These are phyloP conservation scores for Saccopteryx leptura DNA, from an alignment of 2,113 vertebrate species.

Conservation along the genomic window DNA sequence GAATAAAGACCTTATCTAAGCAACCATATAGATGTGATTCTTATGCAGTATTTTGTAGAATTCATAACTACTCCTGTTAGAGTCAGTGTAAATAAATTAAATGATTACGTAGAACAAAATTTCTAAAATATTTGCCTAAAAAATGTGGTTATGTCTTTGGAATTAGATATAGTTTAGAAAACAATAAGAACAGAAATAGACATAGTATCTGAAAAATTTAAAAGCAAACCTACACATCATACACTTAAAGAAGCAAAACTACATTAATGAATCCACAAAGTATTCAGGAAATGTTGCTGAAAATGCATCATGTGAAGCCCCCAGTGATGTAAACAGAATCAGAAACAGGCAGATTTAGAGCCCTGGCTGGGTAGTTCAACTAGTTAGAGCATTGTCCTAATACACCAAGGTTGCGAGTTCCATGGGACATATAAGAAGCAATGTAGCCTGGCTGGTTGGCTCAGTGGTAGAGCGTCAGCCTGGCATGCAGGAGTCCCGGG, in stretches of 20 bases:
- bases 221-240: not conserved
- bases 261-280: not conserved
- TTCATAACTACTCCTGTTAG: not conserved
- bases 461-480: too few species aligned
- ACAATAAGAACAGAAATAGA: not conserved
- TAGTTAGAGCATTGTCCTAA: too few species aligned
- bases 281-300: not conserved
- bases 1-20: constrained; percentile 67
- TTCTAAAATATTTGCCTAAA: not conserved
- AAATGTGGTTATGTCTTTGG: not conserved
- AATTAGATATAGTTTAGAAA: not conserved
- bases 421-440: too few species aligned
- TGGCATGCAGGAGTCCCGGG: too few species aligned
- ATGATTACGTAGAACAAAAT: not conserved
- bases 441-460: too few species aligned
- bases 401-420: too few species aligned
- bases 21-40: not conserved
- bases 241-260: not conserved
- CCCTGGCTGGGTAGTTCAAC: too few species aligned
- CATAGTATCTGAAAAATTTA: not conserved
- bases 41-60: not conserved
- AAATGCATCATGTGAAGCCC: not conserved
- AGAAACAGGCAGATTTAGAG: not conserved
- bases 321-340: not conserved
- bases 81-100: not conserved